Conservation (phyloP, 1,140 invertebrate genomes). For the Drosophila auraria region DNA sequence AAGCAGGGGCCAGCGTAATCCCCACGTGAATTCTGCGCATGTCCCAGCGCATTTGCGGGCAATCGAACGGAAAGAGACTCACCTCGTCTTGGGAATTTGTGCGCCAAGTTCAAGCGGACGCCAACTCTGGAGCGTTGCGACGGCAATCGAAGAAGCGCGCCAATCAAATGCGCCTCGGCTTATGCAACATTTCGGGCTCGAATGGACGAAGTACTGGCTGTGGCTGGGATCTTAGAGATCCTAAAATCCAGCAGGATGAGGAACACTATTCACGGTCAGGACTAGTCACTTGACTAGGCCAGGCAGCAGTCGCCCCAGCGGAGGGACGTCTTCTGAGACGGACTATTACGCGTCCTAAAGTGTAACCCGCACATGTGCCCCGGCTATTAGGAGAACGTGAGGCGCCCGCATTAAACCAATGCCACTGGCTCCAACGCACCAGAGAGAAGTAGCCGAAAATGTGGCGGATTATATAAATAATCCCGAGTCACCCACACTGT, state of each 20-base stretch:
- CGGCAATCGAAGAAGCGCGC: slow-evolving; percentile 72
- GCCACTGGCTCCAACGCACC: slow-evolving; percentile 20
- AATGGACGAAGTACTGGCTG: slow-evolving; percentile 18
- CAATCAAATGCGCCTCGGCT: slow-evolving; percentile 77
- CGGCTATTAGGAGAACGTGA: slow-evolving; percentile 55
- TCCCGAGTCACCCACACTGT: not conserved
- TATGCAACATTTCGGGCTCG: slow-evolving; percentile 73
- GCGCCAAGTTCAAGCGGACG: slow-evolving; percentile 74
- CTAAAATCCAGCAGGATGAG: not conserved
- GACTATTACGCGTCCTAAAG: slow-evolving; percentile 97
- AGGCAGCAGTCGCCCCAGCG: slow-evolving; percentile 96
- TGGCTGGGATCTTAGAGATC: slow-evolving; percentile 28
- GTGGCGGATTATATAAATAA: slow-evolving; percentile 34
- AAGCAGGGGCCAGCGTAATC: slow-evolving; percentile 1
- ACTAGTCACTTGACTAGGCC: slow-evolving; percentile 6
- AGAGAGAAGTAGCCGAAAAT: slow-evolving; percentile 20
- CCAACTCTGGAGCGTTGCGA: slow-evolving; percentile 58
- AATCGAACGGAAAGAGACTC: slow-evolving; percentile 62
- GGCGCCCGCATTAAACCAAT: slow-evolving; percentile 64
- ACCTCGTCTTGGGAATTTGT: slow-evolving; percentile 61
- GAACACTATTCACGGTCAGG: slow-evolving; percentile 12
- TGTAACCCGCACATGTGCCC: slow-evolving; percentile 96
- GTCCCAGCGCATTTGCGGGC: slow-evolving; percentile 60
- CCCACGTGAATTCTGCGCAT: slow-evolving; percentile 58
- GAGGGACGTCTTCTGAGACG: slow-evolving; percentile 97